These are phyloP conservation scores for Macrostomum lignano DNA, from an alignment of 1,140 invertebrate genomes.

Conservation along the genomic window DNA sequence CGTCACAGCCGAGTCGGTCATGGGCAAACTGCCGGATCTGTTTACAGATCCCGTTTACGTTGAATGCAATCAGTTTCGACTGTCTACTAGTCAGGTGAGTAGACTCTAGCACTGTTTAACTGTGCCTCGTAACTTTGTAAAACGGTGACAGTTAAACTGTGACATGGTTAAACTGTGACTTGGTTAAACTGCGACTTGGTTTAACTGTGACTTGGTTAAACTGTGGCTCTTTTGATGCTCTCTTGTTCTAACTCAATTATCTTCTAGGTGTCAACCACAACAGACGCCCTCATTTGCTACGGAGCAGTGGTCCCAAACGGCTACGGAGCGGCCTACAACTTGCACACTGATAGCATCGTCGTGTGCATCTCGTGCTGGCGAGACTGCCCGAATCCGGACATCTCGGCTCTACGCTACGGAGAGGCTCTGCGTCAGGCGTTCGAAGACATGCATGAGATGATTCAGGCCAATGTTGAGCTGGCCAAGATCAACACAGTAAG, in stretches of 20 bases:
- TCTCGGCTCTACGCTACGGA: too few species aligned
- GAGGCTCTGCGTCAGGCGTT: too few species aligned
- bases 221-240: too few species aligned
- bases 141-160: too few species aligned
- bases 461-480: slow-evolving; percentile 1
- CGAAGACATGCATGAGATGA: slow-evolving; percentile 4
- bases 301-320: slow-evolving; percentile 86
- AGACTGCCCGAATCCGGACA: slow-evolving; percentile 3
- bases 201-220: too few species aligned
- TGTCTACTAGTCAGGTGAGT: slow-evolving; percentile 83
- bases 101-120: too few species aligned
- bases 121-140: too few species aligned
- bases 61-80: slow-evolving; percentile 54
- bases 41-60: slow-evolving; percentile 53
- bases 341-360: slow-evolving; percentile 48
- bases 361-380: slow-evolving; percentile 56
- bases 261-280: slow-evolving; percentile 25
- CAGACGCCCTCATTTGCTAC: slow-evolving; percentile 62
- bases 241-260: too few species aligned
- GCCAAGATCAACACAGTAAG: too few species aligned
- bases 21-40: slow-evolving; percentile 39
- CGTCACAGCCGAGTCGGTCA: slow-evolving; percentile 38
- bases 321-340: slow-evolving; percentile 87
- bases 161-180: too few species aligned
- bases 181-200: too few species aligned